Evolutionary conservation across 2,888 invertebrate genomes (phyloP), one percentile per base, ranked within the genome.

Genomic region (Aphidius colemani): DNA sequence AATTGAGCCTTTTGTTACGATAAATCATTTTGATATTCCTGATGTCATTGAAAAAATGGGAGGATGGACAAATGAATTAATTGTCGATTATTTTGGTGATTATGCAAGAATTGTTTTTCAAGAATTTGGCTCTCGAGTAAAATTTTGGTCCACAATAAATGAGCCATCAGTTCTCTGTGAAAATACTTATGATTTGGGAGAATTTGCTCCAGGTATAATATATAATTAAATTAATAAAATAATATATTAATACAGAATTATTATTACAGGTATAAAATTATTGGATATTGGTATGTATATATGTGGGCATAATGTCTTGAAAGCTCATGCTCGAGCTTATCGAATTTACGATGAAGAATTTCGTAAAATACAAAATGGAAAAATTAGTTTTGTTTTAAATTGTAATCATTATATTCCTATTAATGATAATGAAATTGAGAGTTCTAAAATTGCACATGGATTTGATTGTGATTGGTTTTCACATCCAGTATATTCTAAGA

Each of bases 101-200:
- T 91, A 88, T 68, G 88, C 90, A 0, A 85, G 84, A 66, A 74
- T 89, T 45, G 75, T 88, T 65, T 86, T 88, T 67, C 84, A 86
- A 65, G 81, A 86, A 73, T 89, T 86, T 70, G 89, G 86, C 45
- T 44, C 13, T 53, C 44, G 75, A 72, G 72, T 76, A 5, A 77
- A 77, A 69, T 84, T 86, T 66, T 93, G 93, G 92, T 87, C 91
- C 9, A 93, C 92, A 0, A 87, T 93, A 70, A 93, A 93, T 76
- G 93, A 93, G 75, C 92, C 92, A 3, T 85, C 85, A 83, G 84
- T 86, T 71, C 84, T 85, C 50, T 86, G 86, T 71, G 78, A 84
- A 66, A 82, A 84, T 71, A 87, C 86, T 7, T 88, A 87, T 69
- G 1, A 11, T 45, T 6, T 11, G 9, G 8, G 45, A 9, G n/a